Evolutionary conservation across 2,797 vertebrate species (phyloP), one percentile per base, ranked within the genome.

Genomic region (Sebastolobus alascanus): DNA sequence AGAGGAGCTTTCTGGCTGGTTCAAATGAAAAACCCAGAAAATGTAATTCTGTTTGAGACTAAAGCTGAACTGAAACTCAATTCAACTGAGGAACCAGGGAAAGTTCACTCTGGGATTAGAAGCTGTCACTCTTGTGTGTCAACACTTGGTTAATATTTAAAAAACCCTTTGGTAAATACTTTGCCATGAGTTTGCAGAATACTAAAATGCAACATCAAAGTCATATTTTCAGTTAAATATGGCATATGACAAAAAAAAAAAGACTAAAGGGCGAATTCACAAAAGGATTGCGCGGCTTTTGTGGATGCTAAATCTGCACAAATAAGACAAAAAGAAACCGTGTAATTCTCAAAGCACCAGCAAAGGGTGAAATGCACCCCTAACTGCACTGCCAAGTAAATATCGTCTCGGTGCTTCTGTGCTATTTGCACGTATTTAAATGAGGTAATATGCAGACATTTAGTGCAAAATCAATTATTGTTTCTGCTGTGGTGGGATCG

Each of bases 31-130:
- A 78, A 27, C 13, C 59, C 31, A 11, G 29, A 70, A 78, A 54
- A 54, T 54, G 46, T 52, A 29, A 73, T 31, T 68, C 16, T 31
- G 14, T 7, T 4, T 27, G 31, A 68, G 31, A 69, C 18, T 74
- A 68, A 71, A 69, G 38, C 60, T 79, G 59, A 86, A 55, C 69
- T 73, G 22, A 67, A 82, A 59, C 50, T 79, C 20, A 67, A 60
- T 31, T 79, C 18, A 74, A 80, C 69, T 61, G 29, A 64, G 16
- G n/a, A 50, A 58, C 20, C 31, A 61, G 38, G 20, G 2, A 35
- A 75, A 65, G 31, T 74, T 77, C 54, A 71, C 13, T 27, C 3
- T 13, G 33, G 43, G 38, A 75, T 79, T 63, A 77, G 20, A 78
- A 68, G 3, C 25, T 31, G 13, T 61, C 61, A 68, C 8, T 18